Base-by-base conservation (phyloP, 2,797 vertebrate species). In the Diplodus sargus region DNA sequence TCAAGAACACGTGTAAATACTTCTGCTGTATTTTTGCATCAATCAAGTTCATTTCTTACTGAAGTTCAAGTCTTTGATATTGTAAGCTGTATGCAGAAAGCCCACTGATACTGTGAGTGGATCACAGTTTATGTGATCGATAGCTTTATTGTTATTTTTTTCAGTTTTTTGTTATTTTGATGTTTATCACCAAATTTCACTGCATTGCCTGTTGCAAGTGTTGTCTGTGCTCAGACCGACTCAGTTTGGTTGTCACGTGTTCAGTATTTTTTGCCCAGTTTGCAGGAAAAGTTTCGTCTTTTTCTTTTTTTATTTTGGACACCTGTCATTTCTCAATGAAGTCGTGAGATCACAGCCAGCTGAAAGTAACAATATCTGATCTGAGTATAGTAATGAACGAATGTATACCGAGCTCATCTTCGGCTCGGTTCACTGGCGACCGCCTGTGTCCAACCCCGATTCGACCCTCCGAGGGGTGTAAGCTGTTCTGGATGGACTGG, bases 11-110 rank as follows among this genome's bases (percentile, higher is more conserved):
- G 90, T 95, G 95, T 95, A 95, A 94, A 95, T 95, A 94, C 89
- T 88, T 90, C 94, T 90, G 79, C 95, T 95, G 95, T 97, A 96
- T 97, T 97, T 97, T 97, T 97, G 96, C 96, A 96, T 96, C 94
- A 90, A 75, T 87, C 93, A 84, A 85, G 93, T 95, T 94, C 82
- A 94, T 93, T 97, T 97, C 94, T 94, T 95, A 96, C 93, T 92
- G 92, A 94, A 95, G 91, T 91, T 92, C 39, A 39, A 39, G 93
- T 96, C 94, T 97, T 96, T 95, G 94, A 96, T 95, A 94, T 94
- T 95, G 71, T 89, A 90, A 88, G 87, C 90, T 89, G 91, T 94
- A 92, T 95, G 93, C 95, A 93, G 94, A 93, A 74, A 93, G 93
- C 94, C 96, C 94, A 94, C 95, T 89, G 92, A 96, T 96, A 96